Percentiles rank a stretch among this genome's conserved stretches.
phyloP scores from a whole-genome alignment of 2,888 invertebrate genomes.

The Entomobrya multifasciata region DNA sequence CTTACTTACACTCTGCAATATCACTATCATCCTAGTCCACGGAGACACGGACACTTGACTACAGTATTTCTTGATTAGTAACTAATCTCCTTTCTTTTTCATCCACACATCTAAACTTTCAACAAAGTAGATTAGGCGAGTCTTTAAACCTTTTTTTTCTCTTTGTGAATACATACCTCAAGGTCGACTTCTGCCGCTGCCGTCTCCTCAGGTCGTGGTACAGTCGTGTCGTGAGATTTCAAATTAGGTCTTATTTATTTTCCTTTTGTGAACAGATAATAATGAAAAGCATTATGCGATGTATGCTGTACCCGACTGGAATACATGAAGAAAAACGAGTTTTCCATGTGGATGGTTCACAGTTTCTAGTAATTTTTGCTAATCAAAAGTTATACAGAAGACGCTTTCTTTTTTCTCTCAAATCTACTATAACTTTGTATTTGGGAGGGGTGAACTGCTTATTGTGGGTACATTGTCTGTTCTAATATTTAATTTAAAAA shows the following conservation, averaged over 20 bases:
- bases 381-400: too few relatives aligned
- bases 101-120: constrained; percentile 69
- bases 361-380: background rate
- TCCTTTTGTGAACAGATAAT: background rate
- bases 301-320: too few relatives aligned
- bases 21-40: background rate
- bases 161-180: constrained; percentile 51
- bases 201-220: too few relatives aligned
- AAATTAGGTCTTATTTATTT: constrained; percentile 42
- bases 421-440: background rate
- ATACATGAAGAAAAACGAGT: background rate
- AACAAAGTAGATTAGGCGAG: constrained; percentile 72
- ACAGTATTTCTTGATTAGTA: constrained; percentile 74
- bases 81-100: constrained; percentile 74
- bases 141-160: constrained; percentile 51
- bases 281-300: background rate
- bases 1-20: background rate
- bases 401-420: too few relatives aligned
- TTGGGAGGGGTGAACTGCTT: too few relatives aligned
- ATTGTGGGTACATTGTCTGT: too few relatives aligned
- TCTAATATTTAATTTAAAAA: too few relatives aligned
- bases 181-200: constrained; percentile 31
- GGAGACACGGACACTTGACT: constrained; percentile 65
- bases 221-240: constrained; percentile 42
- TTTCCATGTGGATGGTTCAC: background rate